Base-by-base conservation (phyloP, 2,797 vertebrate genomes). In the Sebastes cheni region DNA sequence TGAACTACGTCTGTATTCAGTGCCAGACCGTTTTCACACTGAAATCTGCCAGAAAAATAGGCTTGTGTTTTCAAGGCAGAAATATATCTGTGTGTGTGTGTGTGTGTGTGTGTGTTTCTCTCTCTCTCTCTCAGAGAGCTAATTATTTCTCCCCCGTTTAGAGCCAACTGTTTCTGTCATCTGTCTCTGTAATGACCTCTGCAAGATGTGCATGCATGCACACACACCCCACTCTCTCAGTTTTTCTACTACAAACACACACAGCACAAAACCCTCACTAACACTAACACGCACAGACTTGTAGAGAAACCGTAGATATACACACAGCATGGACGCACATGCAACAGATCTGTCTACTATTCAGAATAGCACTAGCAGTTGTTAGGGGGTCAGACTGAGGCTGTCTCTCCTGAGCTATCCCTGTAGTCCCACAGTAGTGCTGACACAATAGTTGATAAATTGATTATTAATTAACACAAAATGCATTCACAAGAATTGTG, bases 91-190 rank as follows among this genome's bases (percentile, higher is more conserved):
- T 72, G 56, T 62, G 36, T 79, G 14, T 20, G n/a, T 9, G n/a
- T 36, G 11, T 36, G 11, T 36, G 11, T 80, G 12, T 39, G 34
- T 39, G 36, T 39, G 34, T 36, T 0, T 36, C 50, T 42, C 58
- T 67, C 71, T 71, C 78, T 68, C 67, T 39, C 80, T 89, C 79
- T 89, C 83, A 42, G 77, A 87, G 80, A 90, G 86, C 90, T 94
- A 92, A 94, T 95, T 94, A 93, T 94, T 93, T 92, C 88, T 91
- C 78, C 80, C 80, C 86, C 71, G 50, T 92, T 94, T 90, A 88
- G 86, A 89, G 88, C 92, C 94, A 93, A 95, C 91, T 93, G 93
- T 93, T 94, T 94, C 91, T 91, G 87, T 93, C 92, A 93, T 94
- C 92, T 94, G 91, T 93, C 93, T 93, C 90, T 79, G 79, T 88